Conservation (phyloP, 2,888 invertebrate species). For the Epistrophella euchroma region DNA sequence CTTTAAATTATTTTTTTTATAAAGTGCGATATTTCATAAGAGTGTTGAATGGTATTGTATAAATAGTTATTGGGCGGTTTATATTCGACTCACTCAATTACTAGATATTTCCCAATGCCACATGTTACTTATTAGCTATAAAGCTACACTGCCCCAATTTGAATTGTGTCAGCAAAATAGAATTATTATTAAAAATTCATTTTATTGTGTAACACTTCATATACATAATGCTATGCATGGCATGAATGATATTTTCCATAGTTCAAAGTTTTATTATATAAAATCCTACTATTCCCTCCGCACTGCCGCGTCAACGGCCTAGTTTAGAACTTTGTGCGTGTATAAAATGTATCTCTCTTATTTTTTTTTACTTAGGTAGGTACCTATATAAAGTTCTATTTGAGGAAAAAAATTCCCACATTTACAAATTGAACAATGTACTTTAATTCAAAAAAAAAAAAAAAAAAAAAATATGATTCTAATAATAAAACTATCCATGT, state of each 20-base stretch:
- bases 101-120: not conserved
- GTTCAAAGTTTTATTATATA: not conserved
- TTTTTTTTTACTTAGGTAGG: not conserved
- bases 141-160: not conserved
- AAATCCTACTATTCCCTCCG: not conserved
- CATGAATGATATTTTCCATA: no score
- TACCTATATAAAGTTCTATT: not conserved
- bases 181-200: constrained; percentile 2
- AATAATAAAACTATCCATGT: constrained; percentile 27
- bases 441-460: not conserved
- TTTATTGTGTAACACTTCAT: constrained; percentile 10
- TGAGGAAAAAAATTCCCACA: constrained; percentile 20
- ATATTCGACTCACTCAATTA: not conserved
- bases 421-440: constrained; percentile 35
- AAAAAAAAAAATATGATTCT: constrained; percentile 2
- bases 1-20: no score
- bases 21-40: not conserved
- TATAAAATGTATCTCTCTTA: not conserved
- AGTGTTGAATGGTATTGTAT: not conserved
- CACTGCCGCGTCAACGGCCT: not conserved
- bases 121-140: not conserved
- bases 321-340: not conserved
- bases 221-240: constrained; percentile 7
- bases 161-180: constrained; percentile 6
- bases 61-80: not conserved